A percentile compares a stretch with the other conserved stretches of the same genome.
Conservation (phyloP, 1,140 invertebrate species). For the Atopsyche davidsoni region DNA sequence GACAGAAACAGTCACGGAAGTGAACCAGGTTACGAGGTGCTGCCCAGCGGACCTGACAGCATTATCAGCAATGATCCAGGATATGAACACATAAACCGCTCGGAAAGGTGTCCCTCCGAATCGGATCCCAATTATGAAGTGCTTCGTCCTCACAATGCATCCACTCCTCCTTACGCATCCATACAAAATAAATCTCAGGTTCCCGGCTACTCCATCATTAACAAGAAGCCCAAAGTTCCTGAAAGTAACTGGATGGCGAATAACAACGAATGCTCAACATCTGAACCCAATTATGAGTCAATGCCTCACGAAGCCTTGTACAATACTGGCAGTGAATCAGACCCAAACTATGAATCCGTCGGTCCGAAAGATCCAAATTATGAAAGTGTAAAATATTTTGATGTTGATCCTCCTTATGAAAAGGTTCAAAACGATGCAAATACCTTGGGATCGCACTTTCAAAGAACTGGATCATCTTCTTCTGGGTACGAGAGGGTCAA, state of each 20-base stretch:
- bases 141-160: constrained; percentile 50
- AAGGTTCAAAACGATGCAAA: constrained; percentile 42
- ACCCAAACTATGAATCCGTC: constrained; percentile 67
- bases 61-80: constrained; percentile 55
- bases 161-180: constrained; percentile 45
- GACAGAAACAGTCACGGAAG: constrained; percentile 22
- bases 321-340: constrained; percentile 62
- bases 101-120: constrained; percentile 51
- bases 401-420: constrained; percentile 50
- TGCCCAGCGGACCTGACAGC: constrained; percentile 50
- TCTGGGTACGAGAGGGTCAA: constrained; percentile 46
- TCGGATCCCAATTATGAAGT: constrained; percentile 69
- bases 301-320: constrained; percentile 58
- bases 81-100: constrained; percentile 52
- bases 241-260: constrained; percentile 37
- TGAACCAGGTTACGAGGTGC: constrained; percentile 40
- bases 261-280: constrained; percentile 39
- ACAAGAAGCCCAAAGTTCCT: constrained; percentile 44
- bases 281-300: constrained; percentile 61
- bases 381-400: constrained; percentile 52
- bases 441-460: constrained; percentile 32
- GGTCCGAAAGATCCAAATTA: constrained; percentile 48
- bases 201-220: constrained; percentile 50
- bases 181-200: constrained; percentile 40
- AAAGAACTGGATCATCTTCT: constrained; percentile 42